These are phyloP conservation scores for Drosophila auraria DNA, from an alignment of 1,140 invertebrate genomes.

Conservation along the genomic window DNA sequence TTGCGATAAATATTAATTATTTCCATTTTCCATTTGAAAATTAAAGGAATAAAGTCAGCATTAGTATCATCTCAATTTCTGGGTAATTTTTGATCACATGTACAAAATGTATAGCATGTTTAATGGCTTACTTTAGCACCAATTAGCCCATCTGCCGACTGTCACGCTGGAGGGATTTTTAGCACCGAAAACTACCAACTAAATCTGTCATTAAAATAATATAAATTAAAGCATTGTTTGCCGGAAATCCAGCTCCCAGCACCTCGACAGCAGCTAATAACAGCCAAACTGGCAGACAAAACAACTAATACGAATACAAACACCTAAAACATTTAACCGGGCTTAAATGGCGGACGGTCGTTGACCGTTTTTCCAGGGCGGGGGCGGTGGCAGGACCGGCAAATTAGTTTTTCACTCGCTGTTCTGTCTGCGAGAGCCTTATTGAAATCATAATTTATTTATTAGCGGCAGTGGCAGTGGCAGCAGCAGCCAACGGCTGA, in stretches of 20 bases:
- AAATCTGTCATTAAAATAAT: slow-evolving; percentile 2
- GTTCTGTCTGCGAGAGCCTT: slow-evolving; percentile 49
- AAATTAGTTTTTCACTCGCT: slow-evolving; percentile 61
- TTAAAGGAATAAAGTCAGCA: too few species aligned
- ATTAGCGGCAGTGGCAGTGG: slow-evolving; percentile 47
- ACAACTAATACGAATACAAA: slow-evolving; percentile 21
- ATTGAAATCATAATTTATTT: slow-evolving; percentile 81
- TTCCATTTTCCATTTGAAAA: too few species aligned
- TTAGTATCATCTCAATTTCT: too few species aligned
- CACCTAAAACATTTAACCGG: slow-evolving; percentile 33
- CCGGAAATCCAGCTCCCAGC: slow-evolving; percentile 7
- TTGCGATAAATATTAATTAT: too few species aligned
- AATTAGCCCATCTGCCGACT: too few species aligned
- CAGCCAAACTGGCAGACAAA: slow-evolving; percentile 2
- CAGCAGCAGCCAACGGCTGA: slow-evolving; percentile 4
- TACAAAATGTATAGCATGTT: neutral
- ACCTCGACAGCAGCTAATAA: slow-evolving; percentile 1
- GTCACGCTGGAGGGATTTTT: neutral
- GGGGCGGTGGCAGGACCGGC: slow-evolving; percentile 1
- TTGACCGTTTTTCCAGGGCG: slow-evolving; percentile 8
- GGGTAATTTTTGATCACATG: too few species aligned
- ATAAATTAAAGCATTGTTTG: slow-evolving; percentile 9
- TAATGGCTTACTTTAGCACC: neutral
- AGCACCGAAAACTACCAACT: neutral
- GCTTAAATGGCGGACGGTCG: neutral